These are phyloP conservation scores for Sardinella longiceps DNA, from an alignment of 2,797 vertebrate species.

Conservation along the genomic window DNA sequence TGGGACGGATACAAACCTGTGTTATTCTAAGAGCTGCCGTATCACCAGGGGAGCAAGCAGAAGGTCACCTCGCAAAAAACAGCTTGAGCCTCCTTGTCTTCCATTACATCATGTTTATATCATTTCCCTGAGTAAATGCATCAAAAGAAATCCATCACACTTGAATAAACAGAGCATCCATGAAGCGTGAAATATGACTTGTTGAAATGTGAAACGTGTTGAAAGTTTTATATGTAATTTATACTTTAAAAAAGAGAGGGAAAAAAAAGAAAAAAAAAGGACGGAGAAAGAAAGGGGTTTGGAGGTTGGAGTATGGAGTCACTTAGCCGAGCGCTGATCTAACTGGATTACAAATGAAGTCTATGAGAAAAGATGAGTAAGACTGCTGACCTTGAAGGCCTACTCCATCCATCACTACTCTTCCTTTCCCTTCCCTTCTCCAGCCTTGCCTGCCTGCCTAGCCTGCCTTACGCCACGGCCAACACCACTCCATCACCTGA, in stretches of 20 bases:
- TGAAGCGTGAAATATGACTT: not conserved
- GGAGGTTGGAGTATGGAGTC: conserved; percentile 40
- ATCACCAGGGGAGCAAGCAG: conserved; percentile 53
- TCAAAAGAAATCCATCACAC: conserved; percentile 21
- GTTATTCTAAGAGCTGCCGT: conserved; percentile 31
- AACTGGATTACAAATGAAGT: conserved; percentile 60
- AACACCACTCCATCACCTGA: not conserved
- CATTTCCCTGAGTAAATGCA: conserved; percentile 22
- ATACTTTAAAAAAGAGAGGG: not conserved
- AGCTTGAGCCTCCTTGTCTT: conserved; percentile 7
- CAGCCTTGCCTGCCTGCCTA: not conserved
- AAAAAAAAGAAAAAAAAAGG: not conserved
- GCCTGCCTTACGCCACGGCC: not conserved
- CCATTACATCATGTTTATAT: conserved; percentile 30
- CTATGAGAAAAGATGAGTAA: conserved; percentile 38
- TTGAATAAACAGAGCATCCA: conserved; percentile 27
- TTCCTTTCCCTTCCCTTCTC: too few species aligned
- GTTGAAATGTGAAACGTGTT: not conserved
- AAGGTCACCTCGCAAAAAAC: conserved; percentile 34
- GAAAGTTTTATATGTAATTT: not conserved
- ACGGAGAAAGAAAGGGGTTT: not conserved
- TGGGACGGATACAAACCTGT: conserved; percentile 56
- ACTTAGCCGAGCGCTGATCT: conserved; percentile 44
- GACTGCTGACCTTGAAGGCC: conserved; percentile 49
- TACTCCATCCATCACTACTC: conserved; percentile 53